Conservation (phyloP, 2,888 invertebrate species). For the Tetanocera ferruginea region DNA sequence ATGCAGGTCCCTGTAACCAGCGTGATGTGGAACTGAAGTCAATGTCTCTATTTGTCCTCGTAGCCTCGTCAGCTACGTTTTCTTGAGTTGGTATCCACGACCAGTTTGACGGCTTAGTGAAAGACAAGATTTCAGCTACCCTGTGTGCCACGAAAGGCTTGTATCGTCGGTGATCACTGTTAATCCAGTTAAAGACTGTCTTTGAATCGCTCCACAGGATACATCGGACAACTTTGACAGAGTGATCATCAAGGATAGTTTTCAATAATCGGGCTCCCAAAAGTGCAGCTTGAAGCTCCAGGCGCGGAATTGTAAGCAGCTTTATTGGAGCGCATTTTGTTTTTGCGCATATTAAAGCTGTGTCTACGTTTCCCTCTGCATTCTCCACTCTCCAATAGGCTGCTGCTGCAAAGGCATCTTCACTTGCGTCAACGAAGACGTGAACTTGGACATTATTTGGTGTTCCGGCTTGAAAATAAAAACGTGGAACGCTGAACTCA, state of each 20-base stretch:
- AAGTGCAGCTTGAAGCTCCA: slow-evolving; percentile 41
- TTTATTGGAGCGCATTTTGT: slow-evolving; percentile 44
- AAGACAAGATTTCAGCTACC: background rate
- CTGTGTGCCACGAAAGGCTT: too few species aligned
- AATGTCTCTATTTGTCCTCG: background rate
- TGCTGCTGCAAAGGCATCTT: slow-evolving; percentile 47
- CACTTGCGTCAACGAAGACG: slow-evolving; percentile 41
- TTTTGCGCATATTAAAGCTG: slow-evolving; percentile 44
- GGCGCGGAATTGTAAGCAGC: slow-evolving; percentile 35
- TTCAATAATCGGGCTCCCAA: slow-evolving; percentile 38
- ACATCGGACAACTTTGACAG: background rate
- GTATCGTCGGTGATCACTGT: background rate
- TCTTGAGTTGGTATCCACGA: slow-evolving; percentile 3
- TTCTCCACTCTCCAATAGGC: slow-evolving; percentile 42
- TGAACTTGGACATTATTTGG: slow-evolving; percentile 37
- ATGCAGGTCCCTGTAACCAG: slow-evolving; percentile 1
- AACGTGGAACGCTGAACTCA: slow-evolving; percentile 15
- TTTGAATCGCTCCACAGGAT: slow-evolving; percentile 5
- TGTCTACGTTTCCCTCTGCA: slow-evolving; percentile 27
- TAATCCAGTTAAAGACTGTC: background rate
- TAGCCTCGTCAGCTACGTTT: slow-evolving; percentile 21
- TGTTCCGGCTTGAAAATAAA: slow-evolving; percentile 26
- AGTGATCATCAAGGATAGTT: slow-evolving; percentile 28
- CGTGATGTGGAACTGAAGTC: background rate
- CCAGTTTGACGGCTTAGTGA: slow-evolving; percentile 10